Percentiles rank a stretch among this genome's conserved stretches.
Conservation (phyloP, 2,888 invertebrate species). For the Schizaphis graminum region DNA sequence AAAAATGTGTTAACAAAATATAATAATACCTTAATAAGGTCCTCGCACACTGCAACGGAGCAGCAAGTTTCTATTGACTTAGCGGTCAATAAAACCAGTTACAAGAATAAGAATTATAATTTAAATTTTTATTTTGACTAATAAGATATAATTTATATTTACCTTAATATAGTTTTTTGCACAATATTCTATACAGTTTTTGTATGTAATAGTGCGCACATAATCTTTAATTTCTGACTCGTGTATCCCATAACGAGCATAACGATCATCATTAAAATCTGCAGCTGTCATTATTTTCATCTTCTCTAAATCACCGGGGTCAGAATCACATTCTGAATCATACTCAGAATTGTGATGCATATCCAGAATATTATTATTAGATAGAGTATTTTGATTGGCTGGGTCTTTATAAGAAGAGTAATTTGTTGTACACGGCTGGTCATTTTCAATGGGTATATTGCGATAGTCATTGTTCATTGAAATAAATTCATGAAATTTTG, state of each 20-base stretch:
- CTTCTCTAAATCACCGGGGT: conserved; percentile 22
- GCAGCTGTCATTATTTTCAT: conserved; percentile 40
- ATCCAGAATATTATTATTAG: not conserved
- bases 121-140: too few species aligned
- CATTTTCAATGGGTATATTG: not conserved
- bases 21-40: not conserved
- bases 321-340: not conserved
- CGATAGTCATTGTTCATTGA: not conserved
- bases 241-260: conserved; percentile 47
- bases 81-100: not conserved
- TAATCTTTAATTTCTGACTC: conserved; percentile 53
- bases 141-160: not conserved
- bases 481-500: not conserved
- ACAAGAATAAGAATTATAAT: not conserved
- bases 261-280: conserved; percentile 50
- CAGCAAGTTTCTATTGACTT: not conserved
- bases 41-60: not conserved
- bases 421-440: not conserved
- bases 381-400: not conserved
- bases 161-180: conserved; percentile 20
- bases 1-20: not conserved
- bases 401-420: not conserved
- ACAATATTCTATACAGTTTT: conserved; percentile 45
- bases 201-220: conserved; percentile 46
- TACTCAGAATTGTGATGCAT: not conserved